Base-by-base conservation (phyloP, 2,113 vertebrate genomes). In the Phyllostomus discolor region DNA sequence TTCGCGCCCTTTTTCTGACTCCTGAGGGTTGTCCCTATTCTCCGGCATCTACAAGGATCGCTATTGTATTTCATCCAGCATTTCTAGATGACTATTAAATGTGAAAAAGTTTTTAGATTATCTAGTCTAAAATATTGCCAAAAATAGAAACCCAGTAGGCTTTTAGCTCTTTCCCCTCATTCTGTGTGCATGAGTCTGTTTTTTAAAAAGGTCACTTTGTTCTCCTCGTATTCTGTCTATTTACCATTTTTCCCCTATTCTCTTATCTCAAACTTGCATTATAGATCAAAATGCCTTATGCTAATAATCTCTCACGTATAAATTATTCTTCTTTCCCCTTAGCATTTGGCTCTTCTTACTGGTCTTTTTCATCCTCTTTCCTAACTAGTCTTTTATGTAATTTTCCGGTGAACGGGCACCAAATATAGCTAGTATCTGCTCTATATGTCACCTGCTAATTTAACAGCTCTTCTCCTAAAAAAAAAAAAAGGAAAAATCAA, bases 391-490 rank as follows among this genome's bases (percentile, higher is more conserved):
- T 80, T 90, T 88, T 86, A 69, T 84, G 67, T 81, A 81, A 89
- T 87, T 92, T 89, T 81, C 78, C 57, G 76, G 57, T 75, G 50
- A 94, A 84, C 59, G 70, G 50, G 46, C 31, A 89, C 66, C 50
- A 92, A 95, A 88, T 75, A 91, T 64, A 94, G 66, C 38, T 88
- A 73, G 67, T 41, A 91, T 89, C 84, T 88, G 41, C 84, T 85
- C 57, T 82, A 38, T 54, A 88, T 88, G 57, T 91, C 72, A 95
- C 66, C 83, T 89, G 35, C 84, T 88, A 87, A 88, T 80, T 93
- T 96, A 84, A 93, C 88, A 64, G 73, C 75, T 93, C 16, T 35
- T 75, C 38, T 81, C 48, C 28, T 57, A 10, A 62, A 62, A 48
- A 46, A 0, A 17, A 72, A 62, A 24, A 67, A 35, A 80, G 3